Percentiles rank a stretch among this genome's conserved stretches.
These are phyloP conservation scores for Zoanthus sociatus DNA, from an alignment of 92 coral and sea anemone genomes.

Conservation along the genomic window DNA sequence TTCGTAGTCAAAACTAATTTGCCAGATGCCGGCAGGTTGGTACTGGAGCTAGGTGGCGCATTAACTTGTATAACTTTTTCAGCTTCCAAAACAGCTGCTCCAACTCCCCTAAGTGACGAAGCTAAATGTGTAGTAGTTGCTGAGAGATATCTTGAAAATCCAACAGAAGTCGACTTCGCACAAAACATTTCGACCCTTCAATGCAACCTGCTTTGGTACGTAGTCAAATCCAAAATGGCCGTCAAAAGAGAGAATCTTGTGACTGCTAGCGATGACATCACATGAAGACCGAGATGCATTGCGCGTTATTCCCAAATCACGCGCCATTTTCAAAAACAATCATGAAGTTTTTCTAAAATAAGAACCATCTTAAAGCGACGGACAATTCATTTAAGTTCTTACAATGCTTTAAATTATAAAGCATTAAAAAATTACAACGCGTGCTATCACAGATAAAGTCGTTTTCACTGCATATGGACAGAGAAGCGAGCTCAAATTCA, in stretches of 20 bases:
- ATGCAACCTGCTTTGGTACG: not conserved
- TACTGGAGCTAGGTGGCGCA: constrained; percentile 71
- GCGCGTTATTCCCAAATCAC: constrained; percentile 82
- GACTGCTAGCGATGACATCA: constrained; percentile 64
- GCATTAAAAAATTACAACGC: not conserved
- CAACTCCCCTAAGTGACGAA: constrained; percentile 79
- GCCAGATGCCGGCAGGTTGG: constrained; percentile 71
- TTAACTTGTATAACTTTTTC: constrained; percentile 68
- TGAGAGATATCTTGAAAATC: constrained; percentile 88
- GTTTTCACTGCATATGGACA: constrained; percentile 52
- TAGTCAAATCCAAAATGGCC: constrained; percentile 78
- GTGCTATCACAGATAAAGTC: not conserved
- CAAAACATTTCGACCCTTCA: constrained; percentile 76
- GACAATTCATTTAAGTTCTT: no score
- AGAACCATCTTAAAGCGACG: no score
- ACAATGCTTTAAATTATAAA: not conserved
- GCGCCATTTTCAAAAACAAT: not conserved
- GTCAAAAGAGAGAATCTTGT: constrained; percentile 60
- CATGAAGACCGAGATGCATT: constrained; percentile 64
- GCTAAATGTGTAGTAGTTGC: constrained; percentile 94
- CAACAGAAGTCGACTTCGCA: constrained; percentile 72
- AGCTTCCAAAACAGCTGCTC: constrained; percentile 75
- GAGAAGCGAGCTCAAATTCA: constrained; percentile 24
- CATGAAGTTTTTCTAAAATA: not conserved
- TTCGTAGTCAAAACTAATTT: constrained; percentile 78